phyloP scores from a whole-genome alignment of 2,113 vertebrate genomes.

The Nothobranchius furzeri region DNA sequence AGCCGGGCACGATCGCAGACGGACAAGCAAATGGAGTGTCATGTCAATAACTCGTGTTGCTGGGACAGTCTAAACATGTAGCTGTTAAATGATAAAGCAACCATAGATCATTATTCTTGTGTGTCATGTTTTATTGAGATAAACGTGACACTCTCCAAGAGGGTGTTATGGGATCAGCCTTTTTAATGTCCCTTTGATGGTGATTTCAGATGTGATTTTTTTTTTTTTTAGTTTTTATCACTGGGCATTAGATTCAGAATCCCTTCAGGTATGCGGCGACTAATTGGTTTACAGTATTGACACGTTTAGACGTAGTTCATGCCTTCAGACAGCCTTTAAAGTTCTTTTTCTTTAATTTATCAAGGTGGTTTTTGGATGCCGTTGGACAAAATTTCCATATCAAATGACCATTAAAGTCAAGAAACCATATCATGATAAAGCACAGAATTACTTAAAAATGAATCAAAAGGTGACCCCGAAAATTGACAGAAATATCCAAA shows the following conservation, averaged over 20 bases:
- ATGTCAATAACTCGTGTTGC: conserved; percentile 1
- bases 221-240: neutral
- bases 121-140: neutral
- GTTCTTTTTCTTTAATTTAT: too few species aligned
- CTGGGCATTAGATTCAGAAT: conserved; percentile 10
- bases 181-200: neutral
- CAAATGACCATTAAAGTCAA: too few species aligned
- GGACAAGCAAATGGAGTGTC: conserved; percentile 34
- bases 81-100: conserved; percentile 1
- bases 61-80: neutral
- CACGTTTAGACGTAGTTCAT: neutral
- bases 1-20: neutral
- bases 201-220: conserved; percentile 1
- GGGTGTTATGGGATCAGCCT: neutral
- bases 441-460: too few species aligned
- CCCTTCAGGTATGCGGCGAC: neutral
- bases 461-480: too few species aligned
- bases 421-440: too few species aligned
- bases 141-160: too few species aligned
- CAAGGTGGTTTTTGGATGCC: too few species aligned
- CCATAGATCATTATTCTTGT: neutral
- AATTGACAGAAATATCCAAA: too few species aligned
- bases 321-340: too few species aligned
- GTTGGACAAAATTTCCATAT: too few species aligned
- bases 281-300: conserved; percentile 2